These are phyloP conservation scores for Athetis lepigone DNA, from an alignment of 2,888 invertebrate species.

Conservation along the genomic window DNA sequence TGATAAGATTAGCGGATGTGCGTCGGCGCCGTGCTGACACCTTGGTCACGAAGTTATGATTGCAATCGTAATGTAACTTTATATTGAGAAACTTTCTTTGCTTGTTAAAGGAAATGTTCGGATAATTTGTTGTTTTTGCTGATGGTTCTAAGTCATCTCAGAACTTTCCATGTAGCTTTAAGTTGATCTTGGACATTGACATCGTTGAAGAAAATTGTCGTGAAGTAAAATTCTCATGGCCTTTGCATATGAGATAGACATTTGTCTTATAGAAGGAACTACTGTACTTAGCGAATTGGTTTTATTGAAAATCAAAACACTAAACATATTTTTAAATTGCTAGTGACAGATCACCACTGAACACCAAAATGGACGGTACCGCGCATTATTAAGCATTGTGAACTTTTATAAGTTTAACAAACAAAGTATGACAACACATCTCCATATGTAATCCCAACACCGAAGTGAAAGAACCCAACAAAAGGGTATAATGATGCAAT, in stretches of 20 bases:
- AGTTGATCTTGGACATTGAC: no score
- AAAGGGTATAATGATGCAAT: conserved; percentile 39
- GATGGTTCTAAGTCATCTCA: background rate
- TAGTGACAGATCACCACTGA: no score
- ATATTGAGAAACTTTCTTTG: conserved; percentile 49
- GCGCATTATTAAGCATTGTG: background rate
- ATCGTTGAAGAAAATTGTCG: background rate
- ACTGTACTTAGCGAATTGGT: no score
- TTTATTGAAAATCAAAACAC: no score
- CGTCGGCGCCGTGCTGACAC: conserved; percentile 74
- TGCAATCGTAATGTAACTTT: conserved; percentile 50
- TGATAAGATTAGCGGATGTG: conserved; percentile 76
- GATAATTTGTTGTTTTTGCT: conserved; percentile 13
- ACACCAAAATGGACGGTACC: no score
- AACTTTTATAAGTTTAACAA: background rate
- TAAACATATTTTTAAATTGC: no score
- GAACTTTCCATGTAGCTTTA: background rate
- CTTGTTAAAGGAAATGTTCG: conserved; percentile 34
- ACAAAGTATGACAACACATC: background rate
- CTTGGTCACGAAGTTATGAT: conserved; percentile 66
- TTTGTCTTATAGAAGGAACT: no score
- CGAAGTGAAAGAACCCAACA: conserved; percentile 35
- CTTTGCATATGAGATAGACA: background rate
- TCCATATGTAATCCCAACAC: background rate
- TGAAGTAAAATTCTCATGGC: background rate